Evolutionary conservation across 2,888 invertebrate species (phyloP).

Genomic region (Pardosa pseudoannulata): DNA sequence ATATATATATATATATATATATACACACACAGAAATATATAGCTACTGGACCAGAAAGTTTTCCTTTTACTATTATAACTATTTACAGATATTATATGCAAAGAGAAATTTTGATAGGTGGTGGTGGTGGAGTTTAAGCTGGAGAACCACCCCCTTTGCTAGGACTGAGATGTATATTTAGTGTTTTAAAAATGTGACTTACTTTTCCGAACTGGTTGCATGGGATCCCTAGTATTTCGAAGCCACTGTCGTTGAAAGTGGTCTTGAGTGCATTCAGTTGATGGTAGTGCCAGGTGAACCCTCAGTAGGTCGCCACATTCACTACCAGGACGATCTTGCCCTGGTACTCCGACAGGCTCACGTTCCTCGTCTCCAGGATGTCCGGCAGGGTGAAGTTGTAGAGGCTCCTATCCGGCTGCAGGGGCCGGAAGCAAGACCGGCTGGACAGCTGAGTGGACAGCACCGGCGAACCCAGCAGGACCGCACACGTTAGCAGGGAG

Average conservation of each 20-base stretch:
- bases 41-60: no score
- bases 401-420: slow-evolving; percentile 13
- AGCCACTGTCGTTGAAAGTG: slow-evolving; percentile 76
- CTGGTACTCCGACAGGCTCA: slow-evolving; percentile 65
- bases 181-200: slow-evolving; percentile 60
- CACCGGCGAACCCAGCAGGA: not conserved
- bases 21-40: no score
- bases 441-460: slow-evolving; percentile 6
- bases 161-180: no score
- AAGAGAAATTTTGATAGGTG: no score
- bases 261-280: slow-evolving; percentile 79
- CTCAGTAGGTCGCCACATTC: slow-evolving; percentile 80
- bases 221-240: slow-evolving; percentile 79
- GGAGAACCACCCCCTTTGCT: no score
- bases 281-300: slow-evolving; percentile 78
- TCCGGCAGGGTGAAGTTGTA: slow-evolving; percentile 63
- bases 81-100: no score
- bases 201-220: slow-evolving; percentile 79
- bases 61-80: no score
- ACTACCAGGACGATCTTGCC: slow-evolving; percentile 77
- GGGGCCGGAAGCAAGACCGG: slow-evolving; percentile 39
- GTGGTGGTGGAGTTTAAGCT: no score
- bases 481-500: slow-evolving; percentile 21
- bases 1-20: no score
- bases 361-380: slow-evolving; percentile 50